phyloP scores from a whole-genome alignment of 2,888 invertebrate genomes.

The Melinopterus prodromus region DNA sequence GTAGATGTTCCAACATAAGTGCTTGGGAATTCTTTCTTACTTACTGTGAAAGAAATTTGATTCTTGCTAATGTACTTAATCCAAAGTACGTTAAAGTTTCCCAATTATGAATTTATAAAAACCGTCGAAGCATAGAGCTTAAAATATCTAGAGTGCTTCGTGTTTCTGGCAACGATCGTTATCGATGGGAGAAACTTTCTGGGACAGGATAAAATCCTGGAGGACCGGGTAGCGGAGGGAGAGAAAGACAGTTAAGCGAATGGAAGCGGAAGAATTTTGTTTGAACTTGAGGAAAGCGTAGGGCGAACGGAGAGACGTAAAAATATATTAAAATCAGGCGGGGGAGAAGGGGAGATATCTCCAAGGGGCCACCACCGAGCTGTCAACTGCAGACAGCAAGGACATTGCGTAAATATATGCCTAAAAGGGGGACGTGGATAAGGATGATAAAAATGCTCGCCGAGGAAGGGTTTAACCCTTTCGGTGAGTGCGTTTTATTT shows the following conservation, averaged over 20 bases:
- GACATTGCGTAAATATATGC: slow-evolving; percentile 30
- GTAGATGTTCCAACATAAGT: too few species aligned
- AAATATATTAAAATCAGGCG: slow-evolving; percentile 41
- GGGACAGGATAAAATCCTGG: slow-evolving; percentile 8
- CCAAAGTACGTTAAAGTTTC: not conserved
- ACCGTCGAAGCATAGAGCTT: not conserved
- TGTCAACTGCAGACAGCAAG: slow-evolving; percentile 42
- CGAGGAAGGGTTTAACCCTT: slow-evolving; percentile 4
- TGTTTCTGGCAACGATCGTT: not conserved
- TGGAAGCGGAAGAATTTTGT: slow-evolving; percentile 19
- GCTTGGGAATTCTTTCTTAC: too few species aligned
- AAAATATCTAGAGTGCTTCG: not conserved
- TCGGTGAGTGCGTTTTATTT: not conserved
- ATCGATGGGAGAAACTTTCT: not conserved
- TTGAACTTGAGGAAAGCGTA: not conserved
- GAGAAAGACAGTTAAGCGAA: not conserved
- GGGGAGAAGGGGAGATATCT: slow-evolving; percentile 41
- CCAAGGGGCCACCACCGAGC: slow-evolving; percentile 38
- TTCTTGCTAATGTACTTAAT: not conserved
- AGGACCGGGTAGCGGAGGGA: slow-evolving; percentile 7
- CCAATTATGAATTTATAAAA: not conserved
- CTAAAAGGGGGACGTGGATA: not conserved
- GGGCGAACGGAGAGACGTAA: slow-evolving; percentile 37
- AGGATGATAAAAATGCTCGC: not conserved
- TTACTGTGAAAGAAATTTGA: not conserved